phyloP scores from a whole-genome alignment of 2,113 vertebrate genomes.

The Chlamydotis undulata region DNA sequence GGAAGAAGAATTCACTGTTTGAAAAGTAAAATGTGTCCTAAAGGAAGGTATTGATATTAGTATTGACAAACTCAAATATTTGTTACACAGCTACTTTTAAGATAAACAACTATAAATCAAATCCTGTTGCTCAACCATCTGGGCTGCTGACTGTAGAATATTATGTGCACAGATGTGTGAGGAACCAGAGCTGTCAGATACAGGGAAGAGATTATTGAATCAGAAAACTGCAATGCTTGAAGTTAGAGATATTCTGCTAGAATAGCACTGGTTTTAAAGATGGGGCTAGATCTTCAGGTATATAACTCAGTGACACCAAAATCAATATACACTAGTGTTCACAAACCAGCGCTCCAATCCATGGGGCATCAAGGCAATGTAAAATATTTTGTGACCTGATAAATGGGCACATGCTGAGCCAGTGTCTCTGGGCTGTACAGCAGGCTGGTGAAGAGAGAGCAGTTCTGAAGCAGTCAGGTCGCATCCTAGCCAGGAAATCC shows the following conservation, averaged over 20 bases:
- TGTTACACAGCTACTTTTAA: background rate
- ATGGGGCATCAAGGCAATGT: background rate
- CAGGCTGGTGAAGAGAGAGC: background rate
- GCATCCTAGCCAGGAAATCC: background rate
- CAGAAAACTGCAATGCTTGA: background rate
- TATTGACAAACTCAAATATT: background rate
- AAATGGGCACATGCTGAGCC: background rate
- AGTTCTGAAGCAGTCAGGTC: background rate
- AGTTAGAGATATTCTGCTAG: background rate
- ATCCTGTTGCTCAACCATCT: background rate
- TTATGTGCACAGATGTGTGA: background rate
- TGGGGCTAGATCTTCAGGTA: background rate
- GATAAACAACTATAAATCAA: background rate
- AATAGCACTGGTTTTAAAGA: background rate
- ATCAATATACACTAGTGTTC: background rate
- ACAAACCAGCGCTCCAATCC: background rate
- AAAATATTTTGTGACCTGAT: background rate
- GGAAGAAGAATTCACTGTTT: background rate
- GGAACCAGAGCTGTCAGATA: background rate
- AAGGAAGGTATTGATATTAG: background rate
- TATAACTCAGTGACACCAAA: background rate
- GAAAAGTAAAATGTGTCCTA: background rate
- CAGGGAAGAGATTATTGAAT: background rate
- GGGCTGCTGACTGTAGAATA: background rate
- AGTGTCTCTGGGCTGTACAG: background rate